Base-by-base conservation (phyloP, 2,888 invertebrate genomes). In the Drosophila pseudotakahashii region DNA sequence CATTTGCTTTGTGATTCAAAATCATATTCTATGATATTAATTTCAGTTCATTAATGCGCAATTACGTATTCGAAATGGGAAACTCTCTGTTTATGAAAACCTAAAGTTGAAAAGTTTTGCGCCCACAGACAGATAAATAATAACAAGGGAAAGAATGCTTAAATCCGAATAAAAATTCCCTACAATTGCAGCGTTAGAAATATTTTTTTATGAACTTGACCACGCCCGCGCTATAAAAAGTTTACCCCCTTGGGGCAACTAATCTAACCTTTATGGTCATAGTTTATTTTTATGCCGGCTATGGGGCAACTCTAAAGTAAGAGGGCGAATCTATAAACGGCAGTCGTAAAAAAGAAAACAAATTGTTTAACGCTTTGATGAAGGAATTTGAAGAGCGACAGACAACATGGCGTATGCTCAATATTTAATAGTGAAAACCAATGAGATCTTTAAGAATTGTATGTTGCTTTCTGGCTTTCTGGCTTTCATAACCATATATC, bases 401-500 rank as follows among this genome's bases (percentile, higher is more conserved):
- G 39, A 42, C 45, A 61, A 57, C 61, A 42, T 44, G 71, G 60
- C 70, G 63, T 63, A 69, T 73, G 63, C 66, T 62, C 54, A 52
- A 76, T 37, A 53, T 32, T 48, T 9, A 13, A 13, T 13, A 58
- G 7, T 19, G 26, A n/a, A 37, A 39, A 2, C 45, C 37, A 30
- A 13, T 19, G 39, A 58, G 30, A 10, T n/a, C 68, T 75, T 72
- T 48, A 59, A 72, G 30, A 7, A 30, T 30, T 30, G 30, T 30
- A 30, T 30, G 30, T 30, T 30, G 7, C 30, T 30, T 30, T 30
- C 30, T 30, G 30, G 7, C 30, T 30, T 30, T 30, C 30, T 30
- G 30, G 30, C 30, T 61, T 60, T 52, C 57, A 61, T 73, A 81
- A 76, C 75, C 71, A 84, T 81, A 82, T 81, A 86, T 83, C 86